Evolutionary conservation across 2,888 invertebrate species (phyloP).

Genomic region (Xestia xanthographa): DNA sequence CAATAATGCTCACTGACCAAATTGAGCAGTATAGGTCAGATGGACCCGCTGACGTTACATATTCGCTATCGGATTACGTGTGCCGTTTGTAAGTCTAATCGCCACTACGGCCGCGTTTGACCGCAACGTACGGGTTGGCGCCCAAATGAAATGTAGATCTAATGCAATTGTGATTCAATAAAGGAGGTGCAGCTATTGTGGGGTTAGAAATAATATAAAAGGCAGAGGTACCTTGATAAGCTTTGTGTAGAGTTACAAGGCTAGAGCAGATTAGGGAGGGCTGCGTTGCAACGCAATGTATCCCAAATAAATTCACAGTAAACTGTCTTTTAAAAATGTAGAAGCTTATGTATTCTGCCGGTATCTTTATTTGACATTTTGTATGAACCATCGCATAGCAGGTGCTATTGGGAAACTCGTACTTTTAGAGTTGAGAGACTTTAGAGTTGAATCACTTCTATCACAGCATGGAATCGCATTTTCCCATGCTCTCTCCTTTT

Average conservation of each 20-base stretch:
- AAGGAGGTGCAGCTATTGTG: constrained; percentile 5
- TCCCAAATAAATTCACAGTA: neutral
- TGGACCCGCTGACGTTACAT: constrained; percentile 43
- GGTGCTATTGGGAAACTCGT: too few species aligned
- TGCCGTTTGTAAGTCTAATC: constrained; percentile 63
- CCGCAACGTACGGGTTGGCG: constrained; percentile 37
- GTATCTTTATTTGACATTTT: neutral
- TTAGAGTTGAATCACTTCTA: neutral
- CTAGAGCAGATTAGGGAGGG: neutral
- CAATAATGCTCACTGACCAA: constrained; percentile 50
- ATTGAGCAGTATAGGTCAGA: constrained; percentile 43
- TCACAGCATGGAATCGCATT: neutral
- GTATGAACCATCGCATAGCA: neutral
- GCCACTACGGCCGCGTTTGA: constrained; percentile 47
- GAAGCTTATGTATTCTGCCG: neutral
- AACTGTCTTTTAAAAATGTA: neutral
- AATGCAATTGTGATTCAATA: constrained; percentile 43
- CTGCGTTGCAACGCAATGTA: neutral
- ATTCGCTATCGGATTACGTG: constrained; percentile 59
- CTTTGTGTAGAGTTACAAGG: neutral
- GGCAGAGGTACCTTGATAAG: neutral
- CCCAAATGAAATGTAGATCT: constrained; percentile 53
- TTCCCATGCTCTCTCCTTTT: neutral
- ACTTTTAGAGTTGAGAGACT: too few species aligned
- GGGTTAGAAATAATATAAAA: neutral